Evolutionary conservation across 2,888 invertebrate species (phyloP), one percentile per base, ranked within the genome.

Genomic region (Epinotia nisella): DNA sequence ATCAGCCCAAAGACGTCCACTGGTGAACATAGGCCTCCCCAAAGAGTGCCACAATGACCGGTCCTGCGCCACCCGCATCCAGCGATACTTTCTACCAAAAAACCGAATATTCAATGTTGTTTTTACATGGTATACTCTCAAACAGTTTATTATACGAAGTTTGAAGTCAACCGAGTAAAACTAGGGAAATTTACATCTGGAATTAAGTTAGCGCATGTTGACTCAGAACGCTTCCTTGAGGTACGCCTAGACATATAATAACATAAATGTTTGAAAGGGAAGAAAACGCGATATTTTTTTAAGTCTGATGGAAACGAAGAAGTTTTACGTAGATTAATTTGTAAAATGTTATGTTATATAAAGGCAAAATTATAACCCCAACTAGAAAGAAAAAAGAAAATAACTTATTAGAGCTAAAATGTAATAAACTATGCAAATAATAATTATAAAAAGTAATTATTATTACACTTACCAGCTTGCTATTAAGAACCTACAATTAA

Each of bases 221-320:
- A 39, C 66, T 66, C 67, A 67, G 13, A 35, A 66, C 60, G 61
- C 39, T 67, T 61, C 67, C 67, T 72, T 72, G 71, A 56, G 61
- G 71, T 56, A 67, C 67, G 67, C 66, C 67, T 2, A 3, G 49
- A 5, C 49, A n/a, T 11, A 66, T 55, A 66, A 56, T 65, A 55
- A 65, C 55, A 65, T 41, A 19, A 39, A 4, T 53, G 41, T 41
- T 56, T 66, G 55, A 21, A 53, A 39, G 17, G 21, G 65, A 53
- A 55, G 29, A 10, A 65, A 61, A n/a, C 7, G 41, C 7, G 29
- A 24, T 51, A n/a, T 35, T 41, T 41, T 35, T 29, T 35, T 39
- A n/a, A 39, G 35, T 65, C 24, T 45, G 45, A 9, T 24, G 24
- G n/a, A 49, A 49, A 49, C 49, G n/a, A 49, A n/a, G 49, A 49